phyloP scores from a whole-genome alignment of 2,113 vertebrate species.

The Daboia siamensis region DNA sequence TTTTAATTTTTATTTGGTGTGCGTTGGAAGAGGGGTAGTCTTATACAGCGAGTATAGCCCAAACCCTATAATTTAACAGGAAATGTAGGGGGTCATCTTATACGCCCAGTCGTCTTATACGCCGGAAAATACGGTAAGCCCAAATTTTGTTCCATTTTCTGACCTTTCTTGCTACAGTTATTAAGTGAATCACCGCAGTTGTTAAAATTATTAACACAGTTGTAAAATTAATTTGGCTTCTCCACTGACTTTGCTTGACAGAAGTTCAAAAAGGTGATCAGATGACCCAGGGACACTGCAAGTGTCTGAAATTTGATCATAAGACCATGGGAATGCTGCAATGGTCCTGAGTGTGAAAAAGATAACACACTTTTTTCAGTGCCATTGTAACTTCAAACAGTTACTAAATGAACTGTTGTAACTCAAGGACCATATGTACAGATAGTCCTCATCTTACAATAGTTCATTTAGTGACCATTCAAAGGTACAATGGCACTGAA shows the following conservation, averaged over 20 bases:
- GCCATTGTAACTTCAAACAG: background rate
- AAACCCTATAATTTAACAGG: no score
- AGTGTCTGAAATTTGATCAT: background rate
- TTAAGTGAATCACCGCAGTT: no score
- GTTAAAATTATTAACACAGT: background rate
- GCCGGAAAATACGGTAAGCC: no score
- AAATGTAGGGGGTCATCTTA: no score
- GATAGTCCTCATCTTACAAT: background rate
- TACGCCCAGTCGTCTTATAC: no score
- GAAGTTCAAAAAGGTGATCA: background rate
- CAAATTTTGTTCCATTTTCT: background rate
- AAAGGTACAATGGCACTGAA: background rate
- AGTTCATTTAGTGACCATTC: background rate
- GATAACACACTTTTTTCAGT: background rate
- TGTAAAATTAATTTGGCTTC: background rate
- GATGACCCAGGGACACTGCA: background rate
- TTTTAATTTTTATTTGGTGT: no score
- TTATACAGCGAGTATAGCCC: no score
- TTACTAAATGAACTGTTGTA: no score
- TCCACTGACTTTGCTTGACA: background rate
- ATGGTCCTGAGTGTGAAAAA: background rate
- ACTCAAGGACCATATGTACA: no score
- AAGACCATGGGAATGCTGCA: background rate
- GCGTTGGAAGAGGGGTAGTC: no score
- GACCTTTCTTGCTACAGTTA: background rate